Percentiles rank a stretch among this genome's conserved stretches.
Conservation (phyloP, 2,888 invertebrate species). For the Heteromurus nitidus region DNA sequence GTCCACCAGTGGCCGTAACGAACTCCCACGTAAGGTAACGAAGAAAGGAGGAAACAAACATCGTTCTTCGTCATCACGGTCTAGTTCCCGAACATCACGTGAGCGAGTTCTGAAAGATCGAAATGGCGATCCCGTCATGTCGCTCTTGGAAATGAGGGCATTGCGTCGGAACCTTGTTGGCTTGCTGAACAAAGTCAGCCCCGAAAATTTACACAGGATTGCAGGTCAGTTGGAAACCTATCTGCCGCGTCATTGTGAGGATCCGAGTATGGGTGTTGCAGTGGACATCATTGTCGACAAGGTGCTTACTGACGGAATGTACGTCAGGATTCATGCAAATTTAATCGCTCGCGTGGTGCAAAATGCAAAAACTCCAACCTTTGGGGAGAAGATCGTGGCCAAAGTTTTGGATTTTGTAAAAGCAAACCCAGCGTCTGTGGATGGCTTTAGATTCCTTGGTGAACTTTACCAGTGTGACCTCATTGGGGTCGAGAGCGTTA, state of each 20-base stretch:
- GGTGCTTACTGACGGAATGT: constrained; percentile 68
- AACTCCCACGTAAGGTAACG: constrained; percentile 49
- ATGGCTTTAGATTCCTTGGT: constrained; percentile 66
- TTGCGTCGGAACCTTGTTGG: constrained; percentile 58
- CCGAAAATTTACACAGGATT: constrained; percentile 69
- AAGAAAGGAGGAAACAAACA: constrained; percentile 47
- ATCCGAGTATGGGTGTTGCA: constrained; percentile 58
- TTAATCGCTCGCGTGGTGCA: constrained; percentile 58
- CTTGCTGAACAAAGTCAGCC: constrained; percentile 70
- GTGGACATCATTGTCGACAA: constrained; percentile 69
- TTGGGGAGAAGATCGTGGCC: constrained; percentile 58
- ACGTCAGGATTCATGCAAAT: constrained; percentile 67
- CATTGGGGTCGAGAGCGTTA: constrained; percentile 56
- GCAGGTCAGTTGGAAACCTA: constrained; percentile 62
- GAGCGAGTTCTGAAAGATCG: constrained; percentile 49
- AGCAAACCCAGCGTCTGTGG: constrained; percentile 57
- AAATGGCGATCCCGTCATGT: constrained; percentile 45
- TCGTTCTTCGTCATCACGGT: constrained; percentile 43
- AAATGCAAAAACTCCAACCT: constrained; percentile 49
- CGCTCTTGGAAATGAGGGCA: constrained; percentile 47
- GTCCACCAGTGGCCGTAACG: constrained; percentile 30
- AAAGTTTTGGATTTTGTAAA: constrained; percentile 56
- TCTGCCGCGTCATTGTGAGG: constrained; percentile 59
- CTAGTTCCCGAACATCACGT: constrained; percentile 50
- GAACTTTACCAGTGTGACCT: constrained; percentile 70